These are phyloP conservation scores for Falco biarmicus DNA, from an alignment of 2,797 vertebrate genomes.

Conservation along the genomic window DNA sequence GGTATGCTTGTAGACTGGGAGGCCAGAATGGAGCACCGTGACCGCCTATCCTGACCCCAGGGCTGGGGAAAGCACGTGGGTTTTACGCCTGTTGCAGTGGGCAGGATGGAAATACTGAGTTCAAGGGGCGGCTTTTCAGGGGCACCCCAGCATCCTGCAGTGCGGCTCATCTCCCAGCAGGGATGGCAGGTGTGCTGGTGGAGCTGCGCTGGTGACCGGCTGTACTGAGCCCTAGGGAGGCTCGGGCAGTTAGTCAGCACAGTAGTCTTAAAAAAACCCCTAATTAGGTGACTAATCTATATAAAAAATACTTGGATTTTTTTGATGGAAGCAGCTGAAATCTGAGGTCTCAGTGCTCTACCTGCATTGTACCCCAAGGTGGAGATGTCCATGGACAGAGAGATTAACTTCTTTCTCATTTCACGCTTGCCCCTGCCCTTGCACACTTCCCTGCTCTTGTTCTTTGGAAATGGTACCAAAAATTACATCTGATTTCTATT, in stretches of 20 bases:
- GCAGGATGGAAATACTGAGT: background rate
- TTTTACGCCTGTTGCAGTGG: background rate
- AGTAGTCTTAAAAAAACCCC: background rate
- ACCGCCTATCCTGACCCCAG: background rate
- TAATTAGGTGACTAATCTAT: background rate
- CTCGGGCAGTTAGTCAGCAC: background rate
- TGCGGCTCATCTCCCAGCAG: fast-evolving
- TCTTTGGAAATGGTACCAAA: background rate
- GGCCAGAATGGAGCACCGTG: background rate
- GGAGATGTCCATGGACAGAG: background rate
- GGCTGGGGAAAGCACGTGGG: background rate
- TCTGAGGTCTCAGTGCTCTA: background rate
- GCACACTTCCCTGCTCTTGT: background rate
- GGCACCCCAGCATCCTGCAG: background rate
- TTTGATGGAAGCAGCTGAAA: background rate
- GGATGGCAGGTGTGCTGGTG: background rate
- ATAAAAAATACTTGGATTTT: background rate
- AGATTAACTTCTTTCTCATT: background rate
- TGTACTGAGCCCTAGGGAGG: background rate
- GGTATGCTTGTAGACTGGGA: background rate
- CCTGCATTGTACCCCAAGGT: background rate
- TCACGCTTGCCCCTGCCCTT: background rate
- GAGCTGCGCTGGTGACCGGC: background rate
- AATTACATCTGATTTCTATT: fast-evolving
- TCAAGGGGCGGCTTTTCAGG: background rate